Conservation (phyloP, 2,797 vertebrate genomes). For the Mormyrops attenuatus region DNA sequence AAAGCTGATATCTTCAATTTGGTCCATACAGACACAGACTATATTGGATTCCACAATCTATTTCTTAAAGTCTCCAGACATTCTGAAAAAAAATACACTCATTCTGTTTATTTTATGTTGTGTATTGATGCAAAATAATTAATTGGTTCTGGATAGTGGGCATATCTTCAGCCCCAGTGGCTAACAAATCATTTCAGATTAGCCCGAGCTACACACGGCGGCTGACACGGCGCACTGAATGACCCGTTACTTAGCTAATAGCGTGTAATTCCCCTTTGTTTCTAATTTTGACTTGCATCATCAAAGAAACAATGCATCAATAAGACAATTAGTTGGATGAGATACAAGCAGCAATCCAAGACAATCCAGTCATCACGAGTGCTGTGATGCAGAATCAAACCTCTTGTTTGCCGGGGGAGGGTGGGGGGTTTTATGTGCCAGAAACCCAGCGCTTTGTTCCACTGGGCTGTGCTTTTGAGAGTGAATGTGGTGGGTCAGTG, state of each 20-base stretch:
- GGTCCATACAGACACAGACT: background rate
- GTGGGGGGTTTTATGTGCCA: constrained; percentile 64
- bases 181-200: background rate
- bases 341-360: constrained; percentile 75
- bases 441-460: constrained; percentile 57
- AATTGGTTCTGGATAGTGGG: background rate
- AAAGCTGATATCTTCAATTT: background rate
- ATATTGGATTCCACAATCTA: background rate
- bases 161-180: background rate
- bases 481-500: constrained; percentile 62
- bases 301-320: constrained; percentile 76
- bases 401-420: constrained; percentile 64
- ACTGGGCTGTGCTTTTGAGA: constrained; percentile 63
- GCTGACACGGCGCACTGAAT: constrained; percentile 59
- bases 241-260: constrained; percentile 64
- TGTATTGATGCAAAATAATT: constrained; percentile 13
- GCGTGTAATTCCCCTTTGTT: constrained; percentile 74
- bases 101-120: background rate
- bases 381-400: constrained; percentile 47
- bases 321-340: constrained; percentile 74
- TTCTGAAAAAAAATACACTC: background rate
- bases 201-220: no score
- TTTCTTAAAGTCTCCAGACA: background rate
- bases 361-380: constrained; percentile 63
- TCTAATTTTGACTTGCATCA: constrained; percentile 59